Evolutionary conservation across 30 jellyfish, hydroid and myxozoan species (phyloP).

Genomic region (Hydractinia symbiolongicarpus): DNA sequence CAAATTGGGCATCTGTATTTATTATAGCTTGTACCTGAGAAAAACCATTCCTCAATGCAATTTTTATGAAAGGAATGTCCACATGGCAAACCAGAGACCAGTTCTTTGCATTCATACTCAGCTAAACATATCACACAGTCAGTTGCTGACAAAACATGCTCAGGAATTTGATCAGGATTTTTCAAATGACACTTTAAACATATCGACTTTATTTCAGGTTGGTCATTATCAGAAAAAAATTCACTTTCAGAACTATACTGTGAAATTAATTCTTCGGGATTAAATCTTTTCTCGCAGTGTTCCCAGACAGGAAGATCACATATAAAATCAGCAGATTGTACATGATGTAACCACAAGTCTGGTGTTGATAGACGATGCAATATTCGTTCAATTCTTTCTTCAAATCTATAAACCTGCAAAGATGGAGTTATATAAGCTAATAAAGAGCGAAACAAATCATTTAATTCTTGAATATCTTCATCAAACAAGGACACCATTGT

Average conservation of each 20-base stretch:
- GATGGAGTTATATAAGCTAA: constrained; percentile 57
- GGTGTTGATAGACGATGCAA: constrained; percentile 67
- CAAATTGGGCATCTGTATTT: constrained; percentile 81
- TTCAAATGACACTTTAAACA: not conserved
- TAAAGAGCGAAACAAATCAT: constrained; percentile 44
- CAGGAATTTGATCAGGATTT: constrained; percentile 9
- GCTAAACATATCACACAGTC: constrained; percentile 84
- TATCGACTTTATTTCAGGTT: not conserved
- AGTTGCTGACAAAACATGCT: constrained; percentile 17
- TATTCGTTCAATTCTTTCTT: constrained; percentile 70
- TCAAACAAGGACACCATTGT: constrained; percentile 34
- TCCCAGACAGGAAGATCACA: constrained; percentile 51
- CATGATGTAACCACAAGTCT: constrained; percentile 82
- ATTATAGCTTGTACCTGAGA: constrained; percentile 25
- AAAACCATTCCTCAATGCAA: constrained; percentile 73
- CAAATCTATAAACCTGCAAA: constrained; percentile 48
- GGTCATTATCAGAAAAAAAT: not conserved
- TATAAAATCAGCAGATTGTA: constrained; percentile 57
- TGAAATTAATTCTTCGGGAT: not conserved
- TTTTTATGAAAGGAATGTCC: constrained; percentile 72
- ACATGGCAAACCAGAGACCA: constrained; percentile 73
- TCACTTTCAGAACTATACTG: not conserved
- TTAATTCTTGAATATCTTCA: constrained; percentile 66
- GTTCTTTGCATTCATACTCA: constrained; percentile 46
- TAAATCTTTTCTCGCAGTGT: constrained; percentile 29